These are phyloP conservation scores for Hipposideros larvatus DNA, from an alignment of 2,797 vertebrate genomes.

Conservation along the genomic window DNA sequence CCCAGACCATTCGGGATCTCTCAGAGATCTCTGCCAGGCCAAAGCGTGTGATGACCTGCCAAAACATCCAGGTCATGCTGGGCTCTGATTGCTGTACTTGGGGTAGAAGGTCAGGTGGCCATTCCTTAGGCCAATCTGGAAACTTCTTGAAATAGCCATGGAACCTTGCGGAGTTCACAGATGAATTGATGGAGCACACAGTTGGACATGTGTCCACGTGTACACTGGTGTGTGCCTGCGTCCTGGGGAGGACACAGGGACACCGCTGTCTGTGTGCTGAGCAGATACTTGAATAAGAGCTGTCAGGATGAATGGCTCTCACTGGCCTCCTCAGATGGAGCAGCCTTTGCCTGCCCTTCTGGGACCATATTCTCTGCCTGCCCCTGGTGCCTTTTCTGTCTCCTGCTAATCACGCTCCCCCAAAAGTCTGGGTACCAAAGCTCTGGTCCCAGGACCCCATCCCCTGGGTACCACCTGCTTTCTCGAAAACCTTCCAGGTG, in stretches of 20 bases:
- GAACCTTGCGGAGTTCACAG: background rate
- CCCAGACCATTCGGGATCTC: background rate
- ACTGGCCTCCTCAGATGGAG: background rate
- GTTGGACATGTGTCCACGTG: no score
- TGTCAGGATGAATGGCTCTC: background rate
- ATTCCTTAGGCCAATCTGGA: background rate
- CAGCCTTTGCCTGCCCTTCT: background rate
- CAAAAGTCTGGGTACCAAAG: background rate
- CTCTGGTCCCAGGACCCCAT: background rate
- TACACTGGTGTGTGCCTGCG: accelerated
- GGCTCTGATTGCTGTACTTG: background rate
- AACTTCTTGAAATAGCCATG: background rate
- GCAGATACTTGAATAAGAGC: slow-evolving; percentile 10
- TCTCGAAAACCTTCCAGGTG: background rate
- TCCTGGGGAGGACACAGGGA: background rate
- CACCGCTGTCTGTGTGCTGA: background rate
- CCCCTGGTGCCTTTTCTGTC: background rate
- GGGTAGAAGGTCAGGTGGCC: background rate
- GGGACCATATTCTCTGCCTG: background rate
- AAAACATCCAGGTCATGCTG: background rate
- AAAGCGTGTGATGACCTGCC: background rate
- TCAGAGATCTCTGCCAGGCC: background rate
- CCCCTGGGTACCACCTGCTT: background rate
- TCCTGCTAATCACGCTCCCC: background rate
- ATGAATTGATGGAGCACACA: background rate